Base-by-base conservation (phyloP, 2,888 invertebrate genomes). In the Meta bourneti region DNA sequence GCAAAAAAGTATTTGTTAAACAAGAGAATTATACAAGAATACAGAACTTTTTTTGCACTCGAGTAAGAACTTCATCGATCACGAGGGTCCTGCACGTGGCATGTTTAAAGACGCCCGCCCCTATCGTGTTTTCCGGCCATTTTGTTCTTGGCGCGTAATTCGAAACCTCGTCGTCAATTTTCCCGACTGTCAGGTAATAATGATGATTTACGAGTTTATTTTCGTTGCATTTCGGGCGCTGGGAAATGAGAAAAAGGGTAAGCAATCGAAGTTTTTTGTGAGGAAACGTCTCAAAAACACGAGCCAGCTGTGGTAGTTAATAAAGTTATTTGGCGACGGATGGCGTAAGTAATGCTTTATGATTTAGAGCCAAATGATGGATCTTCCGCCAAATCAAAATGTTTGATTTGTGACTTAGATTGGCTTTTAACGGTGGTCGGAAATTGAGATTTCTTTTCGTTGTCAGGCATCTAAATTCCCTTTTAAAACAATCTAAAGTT, bases 91-190 rank as follows among this genome's bases (percentile, higher is more conserved):
- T 52, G 80, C 80, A 72, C 79, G 51, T 79, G 78, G 72, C 87
- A 49, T 54, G 77, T 19, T 34, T 61, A 61, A 51, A 75, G 52
- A 61, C 48, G 5, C 89, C 82, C 89, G 75, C 89, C 89, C 71
- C 51, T 77, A 77, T 77, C 89, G 9, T 89, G 89, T 89, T 81
- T 49, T 77, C 51, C 54, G 1, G 48, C 70, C 70, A 71, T 82
- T 89, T 89, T 75, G 20, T 81, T 79, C 61, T 80, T 74, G 80
- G 72, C 71, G 84, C 74, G 75, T 61, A 84, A 75, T 84, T 84
- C 75, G 74, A 84, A 84, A 84, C 74, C 74, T 61, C 84, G 54
- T 75, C 75, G 52, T 51, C 84, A 74, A 84, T 84, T 84, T 61
- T 72, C 75, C 74, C 34, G 74, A 34, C 84, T 84, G 84, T 72